Base-by-base conservation (phyloP, 2,888 invertebrate species). In the Diadromus collaris region DNA sequence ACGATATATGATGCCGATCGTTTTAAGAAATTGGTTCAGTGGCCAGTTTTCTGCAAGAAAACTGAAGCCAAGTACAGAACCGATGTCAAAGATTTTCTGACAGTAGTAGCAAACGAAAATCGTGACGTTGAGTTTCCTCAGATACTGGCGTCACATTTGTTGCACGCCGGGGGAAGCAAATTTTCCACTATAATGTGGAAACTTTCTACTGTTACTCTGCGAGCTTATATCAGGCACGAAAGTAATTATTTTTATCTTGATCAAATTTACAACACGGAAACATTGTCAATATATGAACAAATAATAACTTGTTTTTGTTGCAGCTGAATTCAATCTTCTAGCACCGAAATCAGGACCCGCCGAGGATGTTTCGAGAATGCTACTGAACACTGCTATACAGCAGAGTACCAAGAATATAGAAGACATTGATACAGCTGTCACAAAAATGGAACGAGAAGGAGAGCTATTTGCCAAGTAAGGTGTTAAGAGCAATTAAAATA, bases 31-130 rank as follows among this genome's bases (percentile, higher is more conserved):
- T 56, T 82, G 9, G 48, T 89, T 3, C 86, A 88, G 38, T 90
- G 90, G 90, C 90, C 90, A 29, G 78, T 89, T 32, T 82, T 82
- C 7, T 87, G 88, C 56, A 90, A 90, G 80, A 86, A 88, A 63
- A 86, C 86, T 1, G 90, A 90, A 81, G 84, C 85, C 10, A 86
- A 86, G 44, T 90, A 88, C 76, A 86, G 90, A 9, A 90, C 86
- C 21, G 86, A 85, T 71, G 86, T 89, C 3, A 87, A 84, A 70
- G 87, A 89, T 38, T 86, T 86, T 65, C 80, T 90, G 27, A 85
- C 72, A 51, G 19, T 61, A 6, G 84, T 90, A 73, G 81, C 87
- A 7, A 77, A 68, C 24, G 87, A 90, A 69, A 88, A 90, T 84
- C 76, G 84, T 4, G 89, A 90, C 65, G 63, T 90, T 24, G 82